Percentiles rank a stretch among this genome's conserved stretches.
Evolutionary conservation across 2,797 vertebrate genomes (phyloP).

Genomic region (Prionace glauca): DNA sequence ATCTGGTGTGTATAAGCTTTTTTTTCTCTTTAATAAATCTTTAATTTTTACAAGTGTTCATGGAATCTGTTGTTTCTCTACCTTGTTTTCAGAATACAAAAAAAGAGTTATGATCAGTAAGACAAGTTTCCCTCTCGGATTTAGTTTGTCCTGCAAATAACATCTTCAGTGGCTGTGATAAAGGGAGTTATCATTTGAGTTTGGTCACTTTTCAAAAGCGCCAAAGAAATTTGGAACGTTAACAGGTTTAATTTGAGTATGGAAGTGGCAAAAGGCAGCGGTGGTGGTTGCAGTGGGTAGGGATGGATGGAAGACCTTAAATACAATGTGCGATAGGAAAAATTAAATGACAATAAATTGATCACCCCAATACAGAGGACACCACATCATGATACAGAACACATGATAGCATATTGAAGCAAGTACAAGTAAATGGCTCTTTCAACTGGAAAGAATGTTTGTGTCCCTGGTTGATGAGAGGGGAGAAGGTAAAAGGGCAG

Average conservation of each 20-base stretch:
- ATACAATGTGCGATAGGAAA: neutral
- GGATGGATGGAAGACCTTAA: neutral
- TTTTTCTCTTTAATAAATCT: too few relatives aligned
- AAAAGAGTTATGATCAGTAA: too few relatives aligned
- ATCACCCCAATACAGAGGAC: too few relatives aligned
- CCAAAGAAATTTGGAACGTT: neutral
- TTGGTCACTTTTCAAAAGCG: too few relatives aligned
- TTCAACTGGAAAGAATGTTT: neutral
- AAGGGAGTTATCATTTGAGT: neutral
- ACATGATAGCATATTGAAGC: neutral
- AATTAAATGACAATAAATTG: neutral
- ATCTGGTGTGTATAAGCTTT: too few relatives aligned
- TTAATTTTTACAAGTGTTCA: too few relatives aligned
- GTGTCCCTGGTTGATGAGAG: neutral
- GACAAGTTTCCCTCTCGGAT: too few relatives aligned
- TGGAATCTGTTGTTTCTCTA: too few relatives aligned
- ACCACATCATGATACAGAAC: neutral
- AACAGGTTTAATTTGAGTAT: neutral
- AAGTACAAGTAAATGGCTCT: neutral
- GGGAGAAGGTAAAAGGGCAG: neutral
- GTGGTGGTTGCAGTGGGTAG: neutral
- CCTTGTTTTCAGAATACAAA: too few relatives aligned
- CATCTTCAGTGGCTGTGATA: too few relatives aligned
- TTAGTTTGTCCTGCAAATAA: too few relatives aligned
- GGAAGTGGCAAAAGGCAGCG: neutral